Conservation (phyloP, 2,888 invertebrate species). For the Clusia tigrina region DNA sequence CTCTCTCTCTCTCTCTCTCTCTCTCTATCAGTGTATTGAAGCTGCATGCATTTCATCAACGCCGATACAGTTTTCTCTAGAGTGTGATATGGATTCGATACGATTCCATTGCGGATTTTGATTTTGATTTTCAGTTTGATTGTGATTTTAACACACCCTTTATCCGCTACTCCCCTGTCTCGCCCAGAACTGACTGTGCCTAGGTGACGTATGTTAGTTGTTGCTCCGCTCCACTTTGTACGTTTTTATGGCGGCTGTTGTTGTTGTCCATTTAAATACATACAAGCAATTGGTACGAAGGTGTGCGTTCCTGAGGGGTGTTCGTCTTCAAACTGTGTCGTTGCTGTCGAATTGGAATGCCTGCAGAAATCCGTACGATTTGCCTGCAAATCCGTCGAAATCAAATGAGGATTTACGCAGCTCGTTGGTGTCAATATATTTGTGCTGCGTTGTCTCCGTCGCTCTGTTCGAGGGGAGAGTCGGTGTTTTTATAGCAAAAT, state of each 20-base stretch:
- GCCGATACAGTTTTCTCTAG: not conserved
- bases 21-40: too few relatives aligned
- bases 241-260: not conserved
- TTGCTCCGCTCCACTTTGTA: not conserved
- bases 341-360: not conserved
- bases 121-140: too few relatives aligned
- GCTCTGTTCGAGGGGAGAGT: not conserved
- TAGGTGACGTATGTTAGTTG: too few relatives aligned
- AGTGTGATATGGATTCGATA: not conserved
- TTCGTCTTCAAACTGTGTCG: not conserved
- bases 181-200: not conserved
- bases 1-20: too few relatives aligned
- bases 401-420: slow-evolving; percentile 7
- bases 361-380: not conserved
- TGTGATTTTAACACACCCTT: too few relatives aligned
- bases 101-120: not conserved
- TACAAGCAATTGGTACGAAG: not conserved
- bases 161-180: too few relatives aligned
- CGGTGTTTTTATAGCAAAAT: not conserved
- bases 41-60: too few relatives aligned
- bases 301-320: not conserved
- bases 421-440: not conserved
- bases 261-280: slow-evolving; percentile 9
- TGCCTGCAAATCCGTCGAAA: not conserved
- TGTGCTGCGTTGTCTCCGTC: slow-evolving; percentile 7